phyloP scores from a whole-genome alignment of 2,888 invertebrate genomes.

The Ormyrus nitidulus region DNA sequence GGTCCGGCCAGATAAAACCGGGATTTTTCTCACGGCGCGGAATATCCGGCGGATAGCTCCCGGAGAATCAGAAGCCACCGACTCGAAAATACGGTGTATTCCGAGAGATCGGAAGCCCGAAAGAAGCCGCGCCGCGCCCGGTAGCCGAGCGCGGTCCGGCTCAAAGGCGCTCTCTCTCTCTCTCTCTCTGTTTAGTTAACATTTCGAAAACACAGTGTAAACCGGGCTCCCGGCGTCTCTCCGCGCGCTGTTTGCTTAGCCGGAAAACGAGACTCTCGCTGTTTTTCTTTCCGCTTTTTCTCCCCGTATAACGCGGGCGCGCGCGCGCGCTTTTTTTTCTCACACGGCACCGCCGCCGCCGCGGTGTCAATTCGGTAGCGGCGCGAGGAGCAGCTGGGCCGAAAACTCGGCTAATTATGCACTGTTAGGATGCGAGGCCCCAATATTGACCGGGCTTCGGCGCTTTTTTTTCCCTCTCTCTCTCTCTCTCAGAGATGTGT shows the following conservation, averaged over 20 bases:
- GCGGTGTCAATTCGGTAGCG: too few species aligned
- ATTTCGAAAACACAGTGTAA: slow-evolving; percentile 72
- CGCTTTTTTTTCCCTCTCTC: too few species aligned
- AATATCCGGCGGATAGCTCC: too few species aligned
- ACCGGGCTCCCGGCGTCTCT: slow-evolving; percentile 66
- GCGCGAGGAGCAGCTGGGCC: not conserved
- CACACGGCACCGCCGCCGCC: too few species aligned
- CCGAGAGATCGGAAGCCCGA: not conserved
- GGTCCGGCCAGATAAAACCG: not conserved
- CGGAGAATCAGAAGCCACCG: too few species aligned
- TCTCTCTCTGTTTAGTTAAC: slow-evolving; percentile 70
- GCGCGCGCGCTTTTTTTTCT: not conserved
- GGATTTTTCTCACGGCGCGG: too few species aligned
- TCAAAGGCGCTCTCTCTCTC: slow-evolving; percentile 64
- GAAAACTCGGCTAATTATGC: slow-evolving; percentile 34
- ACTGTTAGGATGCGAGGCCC: not conserved
- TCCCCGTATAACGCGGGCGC: not conserved
- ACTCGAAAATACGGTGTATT: too few species aligned
- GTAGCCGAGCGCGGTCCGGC: slow-evolving; percentile 60
- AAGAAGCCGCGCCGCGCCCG: slow-evolving; percentile 33
- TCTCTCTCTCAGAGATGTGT: not conserved
- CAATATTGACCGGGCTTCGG: slow-evolving; percentile 21
- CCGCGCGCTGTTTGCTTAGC: slow-evolving; percentile 66
- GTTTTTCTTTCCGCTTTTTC: slow-evolving; percentile 47
- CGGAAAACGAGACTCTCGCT: slow-evolving; percentile 56